Percentiles rank a stretch among this genome's conserved stretches.
Evolutionary conservation across 1,140 invertebrate genomes (phyloP).

Genomic region (Drosophila albomicans): DNA sequence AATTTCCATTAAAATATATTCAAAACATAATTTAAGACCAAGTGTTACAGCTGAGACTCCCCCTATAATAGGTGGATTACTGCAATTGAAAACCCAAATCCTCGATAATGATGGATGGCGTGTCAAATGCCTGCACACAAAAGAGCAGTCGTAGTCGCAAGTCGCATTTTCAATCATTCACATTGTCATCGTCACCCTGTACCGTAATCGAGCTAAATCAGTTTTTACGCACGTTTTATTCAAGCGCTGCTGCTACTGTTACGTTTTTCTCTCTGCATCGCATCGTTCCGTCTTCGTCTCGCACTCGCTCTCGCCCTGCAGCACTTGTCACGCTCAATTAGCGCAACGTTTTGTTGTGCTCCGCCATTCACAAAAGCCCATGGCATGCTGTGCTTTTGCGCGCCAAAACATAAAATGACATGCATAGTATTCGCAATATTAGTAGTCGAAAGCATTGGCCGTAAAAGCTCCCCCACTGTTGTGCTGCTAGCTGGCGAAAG

Average conservation of each 20-base stretch:
- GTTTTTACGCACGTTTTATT: constrained; percentile 65
- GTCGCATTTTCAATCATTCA: constrained; percentile 12
- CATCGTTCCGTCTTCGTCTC: not conserved
- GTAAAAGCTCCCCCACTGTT: constrained; percentile 35
- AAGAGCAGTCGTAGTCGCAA: constrained; percentile 18
- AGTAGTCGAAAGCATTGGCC: constrained; percentile 29
- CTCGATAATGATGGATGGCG: constrained; percentile 12
- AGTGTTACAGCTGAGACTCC: not conserved
- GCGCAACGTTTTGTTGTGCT: constrained; percentile 43
- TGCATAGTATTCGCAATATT: not conserved
- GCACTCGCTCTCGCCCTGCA: not conserved
- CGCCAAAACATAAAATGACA: constrained; percentile 46
- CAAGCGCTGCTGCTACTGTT: constrained; percentile 8
- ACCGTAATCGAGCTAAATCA: constrained; percentile 35
- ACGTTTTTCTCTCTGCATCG: not conserved
- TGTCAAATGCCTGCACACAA: constrained; percentile 17
- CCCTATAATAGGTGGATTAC: not conserved
- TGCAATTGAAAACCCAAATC: constrained; percentile 17
- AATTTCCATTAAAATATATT: no score
- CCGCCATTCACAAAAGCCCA: constrained; percentile 69
- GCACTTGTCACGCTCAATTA: constrained; percentile 53
- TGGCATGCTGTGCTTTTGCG: constrained; percentile 32
- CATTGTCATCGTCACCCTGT: constrained; percentile 57
- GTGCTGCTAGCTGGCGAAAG: constrained; percentile 3
- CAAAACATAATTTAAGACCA: not conserved